Evolutionary conservation across 2,113 vertebrate species (phyloP).

Genomic region (Menura novaehollandiae): DNA sequence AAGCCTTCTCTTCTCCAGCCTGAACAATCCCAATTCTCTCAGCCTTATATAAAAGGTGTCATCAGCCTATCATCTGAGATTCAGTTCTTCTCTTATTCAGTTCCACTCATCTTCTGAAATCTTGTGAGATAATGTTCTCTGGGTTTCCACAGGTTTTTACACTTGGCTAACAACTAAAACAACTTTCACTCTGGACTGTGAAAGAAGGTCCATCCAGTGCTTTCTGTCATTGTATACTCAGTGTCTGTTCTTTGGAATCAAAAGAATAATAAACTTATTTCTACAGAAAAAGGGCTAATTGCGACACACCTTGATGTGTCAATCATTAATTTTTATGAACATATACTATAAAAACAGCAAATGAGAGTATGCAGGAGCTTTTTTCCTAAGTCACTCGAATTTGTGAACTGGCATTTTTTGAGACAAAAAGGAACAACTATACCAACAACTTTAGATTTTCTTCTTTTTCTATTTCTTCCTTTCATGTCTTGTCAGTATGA

Average conservation of each 20-base stretch:
- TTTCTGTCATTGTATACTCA: not conserved
- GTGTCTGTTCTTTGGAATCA: not conserved
- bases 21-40: not conserved
- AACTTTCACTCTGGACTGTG: not conserved
- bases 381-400: not conserved
- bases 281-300: not conserved
- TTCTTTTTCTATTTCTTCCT: not conserved
- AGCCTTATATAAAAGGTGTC: not conserved
- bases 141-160: not conserved
- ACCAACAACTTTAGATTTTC: not conserved
- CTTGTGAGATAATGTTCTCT: not conserved
- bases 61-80: not conserved
- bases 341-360: not conserved
- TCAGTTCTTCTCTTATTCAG: not conserved
- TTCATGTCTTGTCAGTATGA: conserved; percentile 3
- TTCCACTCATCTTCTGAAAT: not conserved
- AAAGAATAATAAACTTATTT: not conserved
- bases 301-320: not conserved
- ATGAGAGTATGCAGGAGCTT: not conserved
- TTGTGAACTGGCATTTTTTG: not conserved
- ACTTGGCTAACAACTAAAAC: not conserved
- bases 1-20: not conserved
- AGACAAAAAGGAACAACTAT: not conserved
- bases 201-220: not conserved
- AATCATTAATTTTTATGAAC: not conserved